Percentiles rank a stretch among this genome's conserved stretches.
These are phyloP conservation scores for Neocrepidodera transversa DNA, from an alignment of 2,888 invertebrate genomes.

Conservation along the genomic window DNA sequence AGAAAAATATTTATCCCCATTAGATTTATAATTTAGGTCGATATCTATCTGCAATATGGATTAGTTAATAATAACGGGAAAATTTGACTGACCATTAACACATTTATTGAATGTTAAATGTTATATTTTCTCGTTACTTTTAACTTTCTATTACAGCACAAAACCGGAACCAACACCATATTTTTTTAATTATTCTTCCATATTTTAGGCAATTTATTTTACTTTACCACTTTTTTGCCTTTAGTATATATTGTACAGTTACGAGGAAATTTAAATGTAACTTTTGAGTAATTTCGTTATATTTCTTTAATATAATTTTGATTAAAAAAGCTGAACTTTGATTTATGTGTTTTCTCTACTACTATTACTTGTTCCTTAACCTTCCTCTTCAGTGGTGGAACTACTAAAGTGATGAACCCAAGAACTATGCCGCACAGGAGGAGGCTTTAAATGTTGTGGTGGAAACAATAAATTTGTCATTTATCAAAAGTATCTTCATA, in stretches of 20 bases:
- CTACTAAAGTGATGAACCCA: too few species aligned
- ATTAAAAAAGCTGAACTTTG: constrained; percentile 38
- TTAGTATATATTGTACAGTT: background rate
- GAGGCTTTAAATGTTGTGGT: too few species aligned
- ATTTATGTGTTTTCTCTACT: background rate
- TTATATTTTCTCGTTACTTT: constrained; percentile 23
- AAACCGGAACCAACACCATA: constrained; percentile 7
- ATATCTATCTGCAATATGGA: background rate
- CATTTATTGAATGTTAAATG: constrained; percentile 19
- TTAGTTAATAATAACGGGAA: constrained; percentile 2
- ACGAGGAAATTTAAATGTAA: constrained; percentile 10
- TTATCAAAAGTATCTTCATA: too few species aligned
- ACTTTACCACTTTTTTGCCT: constrained; percentile 21
- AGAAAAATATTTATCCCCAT: constrained; percentile 33
- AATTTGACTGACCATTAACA: constrained; percentile 6
- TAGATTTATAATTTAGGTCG: constrained; percentile 26
- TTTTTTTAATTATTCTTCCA: constrained; percentile 5
- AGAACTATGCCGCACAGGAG: too few species aligned
- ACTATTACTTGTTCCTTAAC: too few species aligned
- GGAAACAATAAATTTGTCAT: too few species aligned
- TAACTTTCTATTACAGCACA: constrained; percentile 23
- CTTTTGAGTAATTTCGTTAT: constrained; percentile 15
- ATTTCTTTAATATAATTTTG: constrained; percentile 39
- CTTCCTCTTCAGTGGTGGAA: too few species aligned
- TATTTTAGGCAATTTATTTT: constrained; percentile 16